Evolutionary conservation across 2,113 vertebrate species (phyloP).

Genomic region (Bungarus multicinctus): DNA sequence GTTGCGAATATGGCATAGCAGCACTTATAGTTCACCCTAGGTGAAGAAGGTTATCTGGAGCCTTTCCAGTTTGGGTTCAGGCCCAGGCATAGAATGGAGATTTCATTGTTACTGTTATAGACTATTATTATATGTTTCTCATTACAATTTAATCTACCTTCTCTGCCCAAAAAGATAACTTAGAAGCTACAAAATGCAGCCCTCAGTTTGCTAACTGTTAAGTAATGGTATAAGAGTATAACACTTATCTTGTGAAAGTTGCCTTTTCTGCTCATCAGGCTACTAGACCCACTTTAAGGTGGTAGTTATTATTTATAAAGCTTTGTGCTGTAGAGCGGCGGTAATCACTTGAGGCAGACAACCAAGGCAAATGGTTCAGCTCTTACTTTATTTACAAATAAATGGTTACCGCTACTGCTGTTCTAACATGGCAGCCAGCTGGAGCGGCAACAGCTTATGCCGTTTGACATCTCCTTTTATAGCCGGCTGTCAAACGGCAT

Average conservation of each 20-base stretch:
- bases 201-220: not conserved
- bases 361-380: no score
- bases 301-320: not conserved
- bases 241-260: not conserved
- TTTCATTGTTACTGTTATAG: not conserved
- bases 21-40: not conserved
- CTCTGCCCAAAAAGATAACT: not conserved
- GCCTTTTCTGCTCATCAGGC: not conserved
- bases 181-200: not conserved
- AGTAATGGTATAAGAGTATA: not conserved
- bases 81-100: not conserved
- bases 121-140: not conserved
- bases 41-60: not conserved
- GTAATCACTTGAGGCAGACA: no score
- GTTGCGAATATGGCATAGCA: not conserved
- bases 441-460: no score
- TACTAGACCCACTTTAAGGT: not conserved
- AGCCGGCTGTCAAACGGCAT: no score
- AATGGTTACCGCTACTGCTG: no score
- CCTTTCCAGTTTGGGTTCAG: not conserved
- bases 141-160: not conserved
- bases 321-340: no score
- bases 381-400: no score
- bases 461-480: no score
- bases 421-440: no score